Conservation (phyloP, 2,797 vertebrate species). For the Sebastes paucispinis region DNA sequence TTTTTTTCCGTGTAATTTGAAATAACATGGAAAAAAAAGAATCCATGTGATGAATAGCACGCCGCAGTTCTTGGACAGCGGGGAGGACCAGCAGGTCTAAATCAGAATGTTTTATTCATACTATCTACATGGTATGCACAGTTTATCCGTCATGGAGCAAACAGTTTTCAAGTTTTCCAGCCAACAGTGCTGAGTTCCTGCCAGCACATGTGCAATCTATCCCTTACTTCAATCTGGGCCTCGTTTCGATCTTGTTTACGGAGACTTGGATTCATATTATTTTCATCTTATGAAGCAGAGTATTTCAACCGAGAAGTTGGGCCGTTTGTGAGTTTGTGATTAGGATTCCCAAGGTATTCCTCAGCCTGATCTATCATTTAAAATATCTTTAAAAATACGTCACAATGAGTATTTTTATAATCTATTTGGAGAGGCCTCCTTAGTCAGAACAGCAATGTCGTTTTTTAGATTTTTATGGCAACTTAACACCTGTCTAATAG, state of each 20-base stretch:
- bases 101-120: conserved; percentile 20
- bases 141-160: conserved; percentile 23
- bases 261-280: neutral
- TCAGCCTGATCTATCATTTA: neutral
- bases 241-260: neutral
- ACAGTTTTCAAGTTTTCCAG: conserved; percentile 7
- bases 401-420: neutral
- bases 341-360: neutral
- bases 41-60: no score
- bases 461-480: neutral
- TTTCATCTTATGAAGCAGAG: neutral
- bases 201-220: conserved; percentile 53
- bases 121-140: conserved; percentile 12
- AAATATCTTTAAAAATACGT: neutral
- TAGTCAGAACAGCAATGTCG: neutral
- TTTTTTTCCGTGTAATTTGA: no score
- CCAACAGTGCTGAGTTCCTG: conserved; percentile 4
- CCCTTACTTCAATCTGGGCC: neutral
- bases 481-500: neutral
- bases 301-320: neutral
- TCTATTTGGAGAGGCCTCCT: neutral
- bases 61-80: no score
- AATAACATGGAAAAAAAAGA: no score
- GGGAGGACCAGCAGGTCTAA: neutral
- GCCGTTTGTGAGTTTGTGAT: neutral